Evolutionary conservation across 1,140 invertebrate genomes (phyloP).

Genomic region (Nasonia vitripennis): DNA sequence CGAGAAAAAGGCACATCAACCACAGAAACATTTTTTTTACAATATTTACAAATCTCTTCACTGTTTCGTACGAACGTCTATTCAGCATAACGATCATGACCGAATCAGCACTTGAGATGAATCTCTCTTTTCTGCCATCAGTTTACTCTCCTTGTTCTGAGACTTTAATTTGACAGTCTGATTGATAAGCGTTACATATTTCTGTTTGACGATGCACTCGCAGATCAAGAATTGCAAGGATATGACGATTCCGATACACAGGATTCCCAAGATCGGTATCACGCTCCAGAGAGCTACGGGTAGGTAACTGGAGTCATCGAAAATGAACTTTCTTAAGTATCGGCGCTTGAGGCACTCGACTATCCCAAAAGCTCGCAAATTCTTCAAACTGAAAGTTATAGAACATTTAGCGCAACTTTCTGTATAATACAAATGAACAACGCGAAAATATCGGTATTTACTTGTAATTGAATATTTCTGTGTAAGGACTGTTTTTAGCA

Average conservation of each 20-base stretch:
- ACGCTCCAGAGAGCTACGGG: conserved; percentile 26
- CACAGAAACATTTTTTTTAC: conserved; percentile 20
- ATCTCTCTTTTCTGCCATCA: neutral
- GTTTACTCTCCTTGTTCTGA: neutral
- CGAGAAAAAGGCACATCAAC: neutral
- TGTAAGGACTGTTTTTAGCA: conserved; percentile 49
- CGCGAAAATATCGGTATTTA: neutral
- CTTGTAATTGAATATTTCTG: conserved; percentile 49
- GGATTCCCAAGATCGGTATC: conserved; percentile 30
- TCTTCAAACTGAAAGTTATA: conserved; percentile 41
- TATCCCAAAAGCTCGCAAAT: conserved; percentile 33
- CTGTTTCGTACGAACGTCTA: neutral
- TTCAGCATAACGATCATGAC: neutral
- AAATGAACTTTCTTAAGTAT: conserved; percentile 29
- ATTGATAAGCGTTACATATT: too few species aligned
- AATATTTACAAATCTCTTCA: neutral
- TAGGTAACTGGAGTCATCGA: conserved; percentile 13
- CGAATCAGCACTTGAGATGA: neutral
- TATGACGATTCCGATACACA: conserved; percentile 21
- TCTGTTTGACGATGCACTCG: conserved; percentile 17
- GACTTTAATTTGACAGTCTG: neutral
- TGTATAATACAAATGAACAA: neutral
- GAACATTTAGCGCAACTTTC: neutral
- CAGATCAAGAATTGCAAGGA: neutral
- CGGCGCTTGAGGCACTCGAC: conserved; percentile 20